Conservation (phyloP, 2,888 invertebrate species). For the Dolichopus griseipennis region DNA sequence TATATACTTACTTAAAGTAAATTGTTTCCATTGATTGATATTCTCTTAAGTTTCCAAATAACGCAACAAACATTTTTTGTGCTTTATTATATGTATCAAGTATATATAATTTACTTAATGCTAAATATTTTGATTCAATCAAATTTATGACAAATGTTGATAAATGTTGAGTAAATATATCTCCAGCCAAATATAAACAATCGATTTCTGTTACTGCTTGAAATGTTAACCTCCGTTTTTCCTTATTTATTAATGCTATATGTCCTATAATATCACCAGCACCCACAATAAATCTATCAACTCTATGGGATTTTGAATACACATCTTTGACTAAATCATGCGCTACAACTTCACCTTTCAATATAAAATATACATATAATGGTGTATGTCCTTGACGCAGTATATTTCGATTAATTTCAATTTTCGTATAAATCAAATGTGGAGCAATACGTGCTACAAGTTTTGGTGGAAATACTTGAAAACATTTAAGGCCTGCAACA, state of each 20-base stretch:
- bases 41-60: constrained; percentile 28
- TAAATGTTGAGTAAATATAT: not conserved
- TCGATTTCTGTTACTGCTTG: not conserved
- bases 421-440: not conserved
- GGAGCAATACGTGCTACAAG: not conserved
- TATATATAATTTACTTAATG: not conserved
- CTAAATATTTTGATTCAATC: not conserved
- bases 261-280: not conserved
- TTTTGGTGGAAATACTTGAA: not conserved
- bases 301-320: not conserved
- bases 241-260: not conserved
- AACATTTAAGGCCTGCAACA: not conserved
- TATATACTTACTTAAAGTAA: constrained; percentile 24
- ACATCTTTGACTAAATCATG: not conserved
- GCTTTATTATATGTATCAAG: not conserved
- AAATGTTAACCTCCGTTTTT: not conserved
- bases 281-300: not conserved
- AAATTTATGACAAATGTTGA: not conserved
- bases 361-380: not conserved
- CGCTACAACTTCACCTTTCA: not conserved
- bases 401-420: not conserved
- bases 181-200: not conserved
- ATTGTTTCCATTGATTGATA: constrained; percentile 36
- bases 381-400: not conserved
- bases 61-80: not conserved